phyloP scores from a whole-genome alignment of 92 coral and sea anemone genomes.

The Heliopora coerulea region DNA sequence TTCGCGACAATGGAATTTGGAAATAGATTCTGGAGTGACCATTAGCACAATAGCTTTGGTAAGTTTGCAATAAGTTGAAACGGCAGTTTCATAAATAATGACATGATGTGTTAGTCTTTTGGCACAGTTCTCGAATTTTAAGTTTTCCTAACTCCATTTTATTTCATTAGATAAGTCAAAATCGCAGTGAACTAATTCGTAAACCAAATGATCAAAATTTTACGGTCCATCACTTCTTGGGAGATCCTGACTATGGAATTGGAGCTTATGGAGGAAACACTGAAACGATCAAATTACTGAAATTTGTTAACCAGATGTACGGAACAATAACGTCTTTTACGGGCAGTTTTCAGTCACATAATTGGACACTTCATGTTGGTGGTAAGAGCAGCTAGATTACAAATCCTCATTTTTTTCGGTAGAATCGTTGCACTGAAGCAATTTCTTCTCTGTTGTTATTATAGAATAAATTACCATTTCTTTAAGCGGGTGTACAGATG shows the following conservation, averaged over 20 bases:
- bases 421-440: too few species aligned
- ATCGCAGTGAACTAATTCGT: not conserved
- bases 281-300: not conserved
- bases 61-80: not conserved
- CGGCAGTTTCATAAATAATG: too few species aligned
- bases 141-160: not conserved
- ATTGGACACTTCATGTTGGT: not conserved
- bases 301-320: not conserved
- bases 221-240: not conserved
- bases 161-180: not conserved
- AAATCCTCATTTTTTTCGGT: not conserved
- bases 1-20: not conserved
- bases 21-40: not conserved
- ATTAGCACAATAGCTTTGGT: not conserved
- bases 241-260: not conserved
- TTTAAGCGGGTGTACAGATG: too few species aligned
- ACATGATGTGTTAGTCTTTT: not conserved
- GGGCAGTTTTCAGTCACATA: not conserved
- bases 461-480: too few species aligned
- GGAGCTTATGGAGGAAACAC: slow-evolving; percentile 5
- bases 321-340: not conserved
- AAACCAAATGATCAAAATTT: not conserved
- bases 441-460: too few species aligned
- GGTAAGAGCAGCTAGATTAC: not conserved
- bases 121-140: not conserved